Base-by-base conservation (phyloP, 2,888 invertebrate genomes). In the Acrocyrtus sp. region DNA sequence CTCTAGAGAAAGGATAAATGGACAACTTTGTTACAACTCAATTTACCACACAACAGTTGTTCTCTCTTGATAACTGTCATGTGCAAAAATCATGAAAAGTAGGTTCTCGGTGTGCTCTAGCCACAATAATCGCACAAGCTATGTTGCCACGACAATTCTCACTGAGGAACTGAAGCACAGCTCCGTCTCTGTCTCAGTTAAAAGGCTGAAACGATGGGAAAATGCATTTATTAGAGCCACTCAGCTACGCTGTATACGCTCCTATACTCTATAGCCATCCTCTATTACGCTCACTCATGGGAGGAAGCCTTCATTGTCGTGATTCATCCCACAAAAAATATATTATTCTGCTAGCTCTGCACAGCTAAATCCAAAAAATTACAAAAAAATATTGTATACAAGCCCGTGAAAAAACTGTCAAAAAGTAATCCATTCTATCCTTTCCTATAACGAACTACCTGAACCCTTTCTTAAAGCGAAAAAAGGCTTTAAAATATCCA, bases 121-220 rank as follows among this genome's bases (percentile, higher is more conserved):
- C n/a, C n/a, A n/a, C n/a, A n/a, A n/a, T n/a, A n/a, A 50, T 21
- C 47, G n/a, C 12, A 45, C 5, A 15, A 17, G 5, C 17, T 41
- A 50, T 51, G 66, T 57, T 66, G 57, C 24, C 66, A 26, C 27
- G 29, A 27, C 22, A 27, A 45, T 51, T 50, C 57, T 50, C n/a
- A 24, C 48, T 21, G 24, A 50, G 3, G 41, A 57, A 66, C 66
- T 66, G 26, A 17, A 45, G 4, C 45, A 45, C 4, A n/a, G n/a
- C n/a, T n/a, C n/a, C n/a, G n/a, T n/a, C n/a, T n/a, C n/a, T n/a
- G n/a, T n/a, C n/a, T n/a, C n/a, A n/a, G n/a, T n/a, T 17, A 45
- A 39, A 45, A 8, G 6, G 8, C 12, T 10, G 39, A 39, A 39
- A 39, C 21, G 19, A 22, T 8, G 47, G 17, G 47, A 10, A 45